phyloP scores from a whole-genome alignment of 2,113 vertebrate genomes.

The Erythrocebus patas region DNA sequence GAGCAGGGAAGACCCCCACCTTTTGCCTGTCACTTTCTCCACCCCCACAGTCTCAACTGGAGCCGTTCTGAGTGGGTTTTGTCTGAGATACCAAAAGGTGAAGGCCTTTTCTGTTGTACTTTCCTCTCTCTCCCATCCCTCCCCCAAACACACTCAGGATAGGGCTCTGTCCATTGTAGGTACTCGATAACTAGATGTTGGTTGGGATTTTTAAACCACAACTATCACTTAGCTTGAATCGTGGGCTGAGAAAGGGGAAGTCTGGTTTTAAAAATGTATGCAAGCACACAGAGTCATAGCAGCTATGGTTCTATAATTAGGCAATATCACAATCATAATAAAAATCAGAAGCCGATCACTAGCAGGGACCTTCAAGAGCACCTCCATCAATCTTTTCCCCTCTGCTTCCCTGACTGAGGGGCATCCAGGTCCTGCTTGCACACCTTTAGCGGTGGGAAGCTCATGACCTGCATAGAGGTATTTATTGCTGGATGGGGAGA shows the following conservation, averaged over 20 bases:
- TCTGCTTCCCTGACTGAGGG: background rate
- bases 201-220: background rate
- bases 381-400: background rate
- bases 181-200: background rate
- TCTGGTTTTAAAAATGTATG: background rate
- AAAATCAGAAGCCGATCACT: background rate
- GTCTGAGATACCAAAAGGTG: background rate
- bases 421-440: background rate
- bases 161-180: background rate
- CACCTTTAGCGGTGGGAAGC: rapidly evolving
- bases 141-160: background rate
- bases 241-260: background rate
- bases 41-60: background rate
- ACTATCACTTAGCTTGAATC: background rate
- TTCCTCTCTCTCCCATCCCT: background rate
- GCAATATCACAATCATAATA: background rate
- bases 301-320: background rate
- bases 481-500: background rate
- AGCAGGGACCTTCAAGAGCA: background rate
- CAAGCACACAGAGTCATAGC: background rate
- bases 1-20: background rate
- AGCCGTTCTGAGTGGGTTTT: background rate
- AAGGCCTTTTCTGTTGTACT: background rate
- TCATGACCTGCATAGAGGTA: background rate
- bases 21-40: background rate